Conservation (phyloP, 2,797 vertebrate species). For the Acanthis flammea region DNA sequence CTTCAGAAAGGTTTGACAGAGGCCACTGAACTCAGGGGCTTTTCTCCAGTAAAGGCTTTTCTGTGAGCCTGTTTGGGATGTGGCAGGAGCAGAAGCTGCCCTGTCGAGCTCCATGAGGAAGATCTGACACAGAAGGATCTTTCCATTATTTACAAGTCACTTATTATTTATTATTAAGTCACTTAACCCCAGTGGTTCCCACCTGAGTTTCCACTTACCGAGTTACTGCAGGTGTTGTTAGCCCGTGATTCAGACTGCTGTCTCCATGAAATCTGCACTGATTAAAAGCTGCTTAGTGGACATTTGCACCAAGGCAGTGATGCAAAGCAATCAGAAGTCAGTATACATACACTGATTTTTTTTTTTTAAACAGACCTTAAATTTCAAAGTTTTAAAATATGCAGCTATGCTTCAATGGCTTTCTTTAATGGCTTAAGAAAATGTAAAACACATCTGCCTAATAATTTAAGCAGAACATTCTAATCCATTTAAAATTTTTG, state of each 20-base stretch:
- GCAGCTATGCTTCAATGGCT: neutral
- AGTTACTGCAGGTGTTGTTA: neutral
- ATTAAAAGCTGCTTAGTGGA: neutral
- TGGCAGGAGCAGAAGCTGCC: neutral
- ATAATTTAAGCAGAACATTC: neutral
- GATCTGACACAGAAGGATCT: neutral
- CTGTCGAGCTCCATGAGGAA: neutral
- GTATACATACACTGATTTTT: neutral
- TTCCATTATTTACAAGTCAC: neutral
- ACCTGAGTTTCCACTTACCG: neutral
- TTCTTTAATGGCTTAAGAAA: neutral
- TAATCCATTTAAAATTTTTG: neutral
- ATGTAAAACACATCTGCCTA: neutral
- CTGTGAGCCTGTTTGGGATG: neutral
- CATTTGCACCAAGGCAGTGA: neutral
- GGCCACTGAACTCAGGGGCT: neutral
- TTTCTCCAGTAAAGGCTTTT: neutral
- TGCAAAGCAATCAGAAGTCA: neutral
- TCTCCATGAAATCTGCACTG: neutral
- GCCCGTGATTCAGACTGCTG: neutral
- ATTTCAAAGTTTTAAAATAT: neutral
- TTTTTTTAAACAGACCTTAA: neutral
- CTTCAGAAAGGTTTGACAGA: neutral
- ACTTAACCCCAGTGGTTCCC: neutral
- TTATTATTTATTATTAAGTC: neutral